Conservation (phyloP, 2,888 invertebrate species). For the Mylabris sibirica region DNA sequence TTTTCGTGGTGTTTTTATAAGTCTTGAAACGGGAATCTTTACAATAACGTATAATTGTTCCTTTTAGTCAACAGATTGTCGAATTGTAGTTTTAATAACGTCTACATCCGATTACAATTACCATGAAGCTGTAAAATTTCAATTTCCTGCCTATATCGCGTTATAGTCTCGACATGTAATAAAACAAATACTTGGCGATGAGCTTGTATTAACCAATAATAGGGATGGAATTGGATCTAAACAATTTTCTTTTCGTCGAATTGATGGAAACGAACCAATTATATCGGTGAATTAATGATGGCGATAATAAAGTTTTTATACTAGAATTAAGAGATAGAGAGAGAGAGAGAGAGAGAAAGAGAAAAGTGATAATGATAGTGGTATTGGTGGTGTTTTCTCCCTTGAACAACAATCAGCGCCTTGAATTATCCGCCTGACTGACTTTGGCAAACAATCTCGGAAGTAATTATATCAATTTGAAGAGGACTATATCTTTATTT, state of each 20-base stretch:
- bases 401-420: constrained; percentile 49
- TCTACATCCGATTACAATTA: background rate
- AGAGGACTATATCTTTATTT: constrained; percentile 39
- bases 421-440: constrained; percentile 52
- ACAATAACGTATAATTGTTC: no score
- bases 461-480: constrained; percentile 49
- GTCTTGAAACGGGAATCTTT: background rate
- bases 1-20: background rate
- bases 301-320: constrained; percentile 41
- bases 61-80: background rate
- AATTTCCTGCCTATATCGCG: background rate
- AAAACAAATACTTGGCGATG: constrained; percentile 6
- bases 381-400: constrained; percentile 17
- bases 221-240: background rate
- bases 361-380: constrained; percentile 43
- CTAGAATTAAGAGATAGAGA: no score
- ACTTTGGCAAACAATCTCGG: constrained; percentile 50
- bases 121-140: background rate
- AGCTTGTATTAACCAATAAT: background rate
- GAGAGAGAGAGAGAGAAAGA: no score
- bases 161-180: background rate
- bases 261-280: constrained; percentile 31
- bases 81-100: constrained; percentile 5
- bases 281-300: constrained; percentile 36
- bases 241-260: background rate